Evolutionary conservation across 2,113 vertebrate genomes (phyloP).

Genomic region (Cinclus mexicanus): DNA sequence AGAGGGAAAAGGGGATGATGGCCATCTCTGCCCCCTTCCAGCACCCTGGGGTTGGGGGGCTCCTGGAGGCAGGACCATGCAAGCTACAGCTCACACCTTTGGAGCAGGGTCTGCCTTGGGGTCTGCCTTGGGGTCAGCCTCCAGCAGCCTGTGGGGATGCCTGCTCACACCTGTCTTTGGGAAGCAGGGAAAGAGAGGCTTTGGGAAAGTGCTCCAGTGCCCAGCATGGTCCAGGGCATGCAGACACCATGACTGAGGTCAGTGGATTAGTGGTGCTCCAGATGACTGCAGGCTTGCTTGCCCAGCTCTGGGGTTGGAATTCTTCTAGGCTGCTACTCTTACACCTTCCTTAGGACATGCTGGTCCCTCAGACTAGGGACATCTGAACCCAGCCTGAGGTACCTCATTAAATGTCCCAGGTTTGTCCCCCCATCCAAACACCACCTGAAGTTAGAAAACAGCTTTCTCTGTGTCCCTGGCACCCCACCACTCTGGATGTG

Average conservation of each 20-base stretch:
- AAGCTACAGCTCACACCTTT: not conserved
- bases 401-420: not conserved
- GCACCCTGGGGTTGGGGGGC: fast-evolving
- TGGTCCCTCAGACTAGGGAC: not conserved
- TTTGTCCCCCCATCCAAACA: not conserved
- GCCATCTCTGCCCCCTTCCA: not conserved
- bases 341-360: not conserved
- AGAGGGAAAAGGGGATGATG: not conserved
- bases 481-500: not conserved
- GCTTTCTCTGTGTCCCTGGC: not conserved
- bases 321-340: fast-evolving
- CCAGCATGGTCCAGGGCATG: not conserved
- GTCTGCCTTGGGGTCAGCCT: not conserved
- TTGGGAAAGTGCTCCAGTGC: not conserved
- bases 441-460: not conserved
- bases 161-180: not conserved
- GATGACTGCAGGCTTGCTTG: not conserved
- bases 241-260: not conserved
- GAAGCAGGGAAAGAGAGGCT: not conserved
- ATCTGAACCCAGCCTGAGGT: not conserved
- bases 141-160: not conserved
- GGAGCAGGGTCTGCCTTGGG: not conserved
- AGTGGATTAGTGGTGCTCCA: not conserved
- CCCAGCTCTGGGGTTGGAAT: not conserved
- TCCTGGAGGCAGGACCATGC: not conserved